Conservation (phyloP, 2,888 invertebrate species). For the Lobophora halterata region DNA sequence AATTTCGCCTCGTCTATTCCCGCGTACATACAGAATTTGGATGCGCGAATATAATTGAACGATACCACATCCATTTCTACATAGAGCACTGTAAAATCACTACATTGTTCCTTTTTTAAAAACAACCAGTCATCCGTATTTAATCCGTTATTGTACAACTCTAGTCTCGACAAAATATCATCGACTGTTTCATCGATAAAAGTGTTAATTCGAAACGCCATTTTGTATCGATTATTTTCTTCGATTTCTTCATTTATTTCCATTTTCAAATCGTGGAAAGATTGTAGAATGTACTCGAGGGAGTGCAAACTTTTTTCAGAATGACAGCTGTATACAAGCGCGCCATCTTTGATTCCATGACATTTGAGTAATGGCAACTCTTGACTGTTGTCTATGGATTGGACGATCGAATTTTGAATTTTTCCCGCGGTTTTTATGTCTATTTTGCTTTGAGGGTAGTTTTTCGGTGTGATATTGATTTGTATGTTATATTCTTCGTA, state of each 20-base stretch:
- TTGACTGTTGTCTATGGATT: conserved; percentile 32
- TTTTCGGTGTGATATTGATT: conserved; percentile 31
- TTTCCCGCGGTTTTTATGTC: conserved; percentile 13
- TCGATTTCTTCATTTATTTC: background rate
- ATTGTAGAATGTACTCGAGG: conserved; percentile 12
- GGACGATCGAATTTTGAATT: conserved; percentile 36
- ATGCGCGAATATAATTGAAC: conserved; percentile 39
- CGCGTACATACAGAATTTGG: conserved; percentile 42
- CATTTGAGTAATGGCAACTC: conserved; percentile 50
- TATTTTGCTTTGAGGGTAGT: conserved; percentile 30
- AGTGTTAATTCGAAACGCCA: conserved; percentile 41
- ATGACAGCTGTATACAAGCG: conserved; percentile 50
- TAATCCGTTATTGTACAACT: conserved; percentile 46
- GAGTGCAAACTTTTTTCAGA: conserved; percentile 34
- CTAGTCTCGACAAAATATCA: conserved; percentile 40
- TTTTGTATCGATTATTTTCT: conserved; percentile 18
- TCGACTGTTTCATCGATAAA: conserved; percentile 33
- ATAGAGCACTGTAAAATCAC: conserved; percentile 30
- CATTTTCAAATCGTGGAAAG: conserved; percentile 4
- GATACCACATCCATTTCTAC: conserved; percentile 45
- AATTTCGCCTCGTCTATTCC: conserved; percentile 53
- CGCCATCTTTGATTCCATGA: conserved; percentile 49
- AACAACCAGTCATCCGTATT: conserved; percentile 43
- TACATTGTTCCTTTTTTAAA: conserved; percentile 20
- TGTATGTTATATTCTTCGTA: conserved; percentile 12